phyloP scores from a whole-genome alignment of 2,888 invertebrate genomes.

The Hipparchia sbordonii region DNA sequence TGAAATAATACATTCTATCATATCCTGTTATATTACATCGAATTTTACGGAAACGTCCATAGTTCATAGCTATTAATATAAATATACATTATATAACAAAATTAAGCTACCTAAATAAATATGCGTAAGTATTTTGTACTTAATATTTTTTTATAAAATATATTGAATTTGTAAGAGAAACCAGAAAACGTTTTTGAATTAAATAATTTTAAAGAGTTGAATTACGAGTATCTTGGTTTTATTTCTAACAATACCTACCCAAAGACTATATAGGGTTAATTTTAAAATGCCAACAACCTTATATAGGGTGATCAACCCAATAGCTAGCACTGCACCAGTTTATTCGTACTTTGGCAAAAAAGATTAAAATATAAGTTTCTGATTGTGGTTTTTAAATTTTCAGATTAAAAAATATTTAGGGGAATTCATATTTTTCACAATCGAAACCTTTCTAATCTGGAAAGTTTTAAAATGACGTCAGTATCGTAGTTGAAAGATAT shows the following conservation, averaged over 20 bases:
- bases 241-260: background rate
- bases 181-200: conserved; percentile 43
- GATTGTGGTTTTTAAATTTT: too few species aligned
- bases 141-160: conserved; percentile 54
- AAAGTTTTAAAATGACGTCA: too few species aligned
- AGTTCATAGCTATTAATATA: conserved; percentile 47
- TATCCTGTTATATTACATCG: conserved; percentile 35
- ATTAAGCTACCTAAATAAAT: conserved; percentile 42
- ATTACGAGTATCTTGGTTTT: conserved; percentile 24
- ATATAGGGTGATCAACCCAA: too few species aligned
- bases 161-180: conserved; percentile 40
- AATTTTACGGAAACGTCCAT: conserved; percentile 56
- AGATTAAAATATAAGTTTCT: too few species aligned
- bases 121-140: conserved; percentile 50
- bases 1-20: conserved; percentile 23
- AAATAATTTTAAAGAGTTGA: conserved; percentile 30
- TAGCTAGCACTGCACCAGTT: too few species aligned
- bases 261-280: too few species aligned
- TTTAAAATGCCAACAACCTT: too few species aligned
- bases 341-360: too few species aligned
- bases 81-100: conserved; percentile 30
- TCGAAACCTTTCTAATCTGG: too few species aligned
- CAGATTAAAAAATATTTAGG: too few species aligned
- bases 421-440: too few species aligned
- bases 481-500: too few species aligned